Evolutionary conservation across 2,113 vertebrate genomes (phyloP).

Genomic region (Uria aalge): DNA sequence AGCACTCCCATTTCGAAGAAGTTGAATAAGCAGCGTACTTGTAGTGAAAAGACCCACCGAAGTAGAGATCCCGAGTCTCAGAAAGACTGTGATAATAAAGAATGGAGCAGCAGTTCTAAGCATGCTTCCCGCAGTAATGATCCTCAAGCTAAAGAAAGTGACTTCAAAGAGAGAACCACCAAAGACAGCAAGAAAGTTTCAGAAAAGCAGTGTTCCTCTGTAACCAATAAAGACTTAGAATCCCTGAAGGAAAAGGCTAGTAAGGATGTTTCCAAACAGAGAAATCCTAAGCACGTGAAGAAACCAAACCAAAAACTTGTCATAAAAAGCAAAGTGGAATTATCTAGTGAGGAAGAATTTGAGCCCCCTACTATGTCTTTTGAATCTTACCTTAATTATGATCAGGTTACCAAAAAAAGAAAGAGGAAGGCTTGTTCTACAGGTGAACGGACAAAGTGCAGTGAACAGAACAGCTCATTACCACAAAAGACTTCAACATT

Average conservation of each 20-base stretch:
- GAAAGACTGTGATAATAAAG: background rate
- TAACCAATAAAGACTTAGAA: background rate
- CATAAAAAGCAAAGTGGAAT: background rate
- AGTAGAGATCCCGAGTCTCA: background rate
- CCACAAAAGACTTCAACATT: background rate
- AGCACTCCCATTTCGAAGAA: background rate
- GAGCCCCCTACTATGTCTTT: slow-evolving; percentile 81
- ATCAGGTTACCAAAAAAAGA: slow-evolving; percentile 67
- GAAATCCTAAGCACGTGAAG: background rate
- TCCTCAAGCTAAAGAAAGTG: background rate
- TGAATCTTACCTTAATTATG: slow-evolving; percentile 84
- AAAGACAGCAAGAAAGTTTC: background rate
- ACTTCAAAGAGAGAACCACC: background rate
- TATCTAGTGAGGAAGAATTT: background rate
- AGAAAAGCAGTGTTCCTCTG: background rate
- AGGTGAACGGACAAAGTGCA: background rate
- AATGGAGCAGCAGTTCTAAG: background rate
- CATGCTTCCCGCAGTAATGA: background rate
- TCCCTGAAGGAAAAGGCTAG: background rate
- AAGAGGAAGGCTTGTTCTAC: slow-evolving; percentile 42
- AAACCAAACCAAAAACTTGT: background rate
- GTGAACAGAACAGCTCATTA: background rate
- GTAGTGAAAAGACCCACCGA: background rate
- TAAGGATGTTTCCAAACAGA: background rate
- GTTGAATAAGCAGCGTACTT: background rate